phyloP scores from a whole-genome alignment of 2,797 vertebrate genomes.

The Xiphorhynchus erythropygius region DNA sequence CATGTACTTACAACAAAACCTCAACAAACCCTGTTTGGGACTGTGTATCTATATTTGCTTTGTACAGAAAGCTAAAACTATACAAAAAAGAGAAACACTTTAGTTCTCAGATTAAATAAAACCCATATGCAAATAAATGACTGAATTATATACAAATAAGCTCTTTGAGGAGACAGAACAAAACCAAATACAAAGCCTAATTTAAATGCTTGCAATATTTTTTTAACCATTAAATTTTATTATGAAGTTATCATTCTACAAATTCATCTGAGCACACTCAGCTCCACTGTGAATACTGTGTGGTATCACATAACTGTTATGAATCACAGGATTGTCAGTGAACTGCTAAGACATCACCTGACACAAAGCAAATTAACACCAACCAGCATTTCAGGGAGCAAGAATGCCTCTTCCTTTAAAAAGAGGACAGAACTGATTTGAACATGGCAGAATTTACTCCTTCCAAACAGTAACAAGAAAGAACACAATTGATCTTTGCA shows the following conservation, averaged over 20 bases:
- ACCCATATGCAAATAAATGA: not conserved
- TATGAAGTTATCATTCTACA: not conserved
- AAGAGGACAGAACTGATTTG: not conserved
- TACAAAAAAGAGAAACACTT: not conserved
- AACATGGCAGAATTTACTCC: not conserved
- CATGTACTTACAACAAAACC: not conserved
- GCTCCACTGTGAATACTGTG: not conserved
- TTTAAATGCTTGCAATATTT: not conserved
- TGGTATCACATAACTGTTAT: not conserved
- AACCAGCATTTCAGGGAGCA: not conserved
- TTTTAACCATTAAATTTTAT: not conserved
- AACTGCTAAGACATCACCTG: not conserved
- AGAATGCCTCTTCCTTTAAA: not conserved
- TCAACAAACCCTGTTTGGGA: not conserved
- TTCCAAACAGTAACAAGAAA: not conserved
- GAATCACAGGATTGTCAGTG: not conserved
- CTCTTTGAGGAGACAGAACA: not conserved
- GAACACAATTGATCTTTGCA: not conserved
- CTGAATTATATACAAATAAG: not conserved
- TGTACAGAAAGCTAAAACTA: not conserved
- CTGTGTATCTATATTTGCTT: not conserved
- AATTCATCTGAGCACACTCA: not conserved
- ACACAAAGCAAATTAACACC: not conserved
- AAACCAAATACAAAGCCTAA: not conserved
- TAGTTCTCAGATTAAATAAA: not conserved